Base-by-base conservation (phyloP, 1,140 invertebrate species). In the Pectinophora gossypiella region DNA sequence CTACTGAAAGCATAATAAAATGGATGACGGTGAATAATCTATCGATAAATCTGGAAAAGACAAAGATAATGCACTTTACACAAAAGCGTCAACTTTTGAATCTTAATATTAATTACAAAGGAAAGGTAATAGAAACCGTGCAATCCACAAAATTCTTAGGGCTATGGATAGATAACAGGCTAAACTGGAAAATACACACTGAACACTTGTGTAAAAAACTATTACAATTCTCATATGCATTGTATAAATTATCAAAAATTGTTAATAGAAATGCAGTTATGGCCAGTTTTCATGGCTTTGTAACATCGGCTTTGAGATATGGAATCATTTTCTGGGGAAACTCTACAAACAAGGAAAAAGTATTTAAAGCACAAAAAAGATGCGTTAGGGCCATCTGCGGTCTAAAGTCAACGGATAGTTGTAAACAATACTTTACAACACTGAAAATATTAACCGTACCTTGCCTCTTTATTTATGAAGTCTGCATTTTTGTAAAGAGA, bases 211-310 rank as follows among this genome's bases (percentile, higher is more conserved):
- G 27, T 32, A 12, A 9, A 32, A 32, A 32, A 9, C n/a, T 32
- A 7, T 32, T n/a, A 9, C 9, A 32, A 32, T 3, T n/a, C 27
- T 32, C 27, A 12, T 32, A 32, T n/a, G 27, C 27, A 3, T 32
- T 32, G 27, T 32, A 32, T 32, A 32, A 32, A 32, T 7, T 32
- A 32, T 32, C 27, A 32, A 9, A 9, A 32, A 32, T 32, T 1
- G 27, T 32, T 32, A n/a, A 32, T n/a, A 32, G 1, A 32, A n/a
- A 9, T 32, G 18, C 18, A 19, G 40, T 43, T 19, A 12, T 19
- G 3, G 59, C n/a, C 56, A 44, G 13, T 18, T 56, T 12, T n/a
- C 27, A 32, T 32, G 27, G 9, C n/a, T 32, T 32, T 9, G 27
- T 32, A 12, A n/a, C 27, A 32, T 32, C 27, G n/a, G n/a, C 6